A percentile compares a stretch with the other conserved stretches of the same genome.
Evolutionary conservation across 2,888 invertebrate genomes (phyloP).

Genomic region (Calameuta idolon): DNA sequence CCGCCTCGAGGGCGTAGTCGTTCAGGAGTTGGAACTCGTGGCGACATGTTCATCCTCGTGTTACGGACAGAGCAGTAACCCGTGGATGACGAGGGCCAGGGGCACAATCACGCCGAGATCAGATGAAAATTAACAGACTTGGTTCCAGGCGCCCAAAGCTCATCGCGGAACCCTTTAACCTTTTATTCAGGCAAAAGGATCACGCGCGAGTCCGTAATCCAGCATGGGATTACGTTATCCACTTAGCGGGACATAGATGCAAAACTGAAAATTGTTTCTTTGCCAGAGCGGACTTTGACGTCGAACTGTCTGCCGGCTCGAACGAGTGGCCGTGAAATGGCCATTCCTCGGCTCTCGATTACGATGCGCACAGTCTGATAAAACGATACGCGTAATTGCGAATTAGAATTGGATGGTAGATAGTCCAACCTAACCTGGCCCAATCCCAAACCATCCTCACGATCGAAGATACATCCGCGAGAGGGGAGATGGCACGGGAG

Average conservation of each 20-base stretch:
- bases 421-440: neutral
- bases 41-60: slow-evolving; percentile 23
- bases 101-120: slow-evolving; percentile 42
- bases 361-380: neutral
- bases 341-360: neutral
- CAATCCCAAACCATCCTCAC: neutral
- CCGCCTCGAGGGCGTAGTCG: slow-evolving; percentile 48
- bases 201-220: neutral
- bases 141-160: slow-evolving; percentile 31
- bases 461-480: neutral
- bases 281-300: slow-evolving; percentile 6
- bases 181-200: neutral
- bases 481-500: neutral
- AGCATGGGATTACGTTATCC: slow-evolving; percentile 35
- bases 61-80: slow-evolving; percentile 21
- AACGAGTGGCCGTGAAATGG: neutral
- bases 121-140: slow-evolving; percentile 47
- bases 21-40: slow-evolving; percentile 28
- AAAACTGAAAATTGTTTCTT: slow-evolving; percentile 37
- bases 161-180: slow-evolving; percentile 1
- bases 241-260: slow-evolving; percentile 48
- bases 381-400: neutral
- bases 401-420: neutral
- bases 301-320: neutral
- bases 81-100: slow-evolving; percentile 23